Evolutionary conservation across 2,797 vertebrate genomes (phyloP), one percentile per base, ranked within the genome.

Genomic region (Cirrhinus molitorella): DNA sequence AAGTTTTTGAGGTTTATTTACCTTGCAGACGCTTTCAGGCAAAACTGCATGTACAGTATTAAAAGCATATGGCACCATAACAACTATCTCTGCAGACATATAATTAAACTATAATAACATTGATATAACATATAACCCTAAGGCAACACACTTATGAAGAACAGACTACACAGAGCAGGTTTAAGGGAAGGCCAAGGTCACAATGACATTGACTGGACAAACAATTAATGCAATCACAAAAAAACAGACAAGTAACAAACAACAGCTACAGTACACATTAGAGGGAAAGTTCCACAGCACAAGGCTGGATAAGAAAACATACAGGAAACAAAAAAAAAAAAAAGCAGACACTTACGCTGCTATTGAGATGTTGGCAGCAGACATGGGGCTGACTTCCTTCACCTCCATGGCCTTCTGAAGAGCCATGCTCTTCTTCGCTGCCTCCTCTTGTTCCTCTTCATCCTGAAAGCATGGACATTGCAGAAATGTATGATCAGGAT

Each of bases 341-440:
- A 34, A 76, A 40, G 9, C 1, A 5, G 31, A 76, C 61, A 93
- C 98, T 99, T 96, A 99, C 98, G 97, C 95, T 9, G 98, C 91
- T 0, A 99, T 97, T 17, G 98, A 99, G 89, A 99, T 96, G 92
- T 98, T 99, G 47, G 98, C 96, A 0, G 98, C 98, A 0, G 98
- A 99, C 92, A 99, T 95, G 5, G 98, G 98, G 88, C 98, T 99
- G 91, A 99, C 98, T 93, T 99, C 98, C 0, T 98, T 98, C 87
- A 99, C 98, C 90, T 99, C 98, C 92, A 97, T 94, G 75, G 98
- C 98, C 87, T 99, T 99, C 80, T 99, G 98, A 88, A 99, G 92
- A 2, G 98, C 98, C 0, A 99, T 95, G 89, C 97, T 99, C 91
- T 99, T 98, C 80, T 97, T 99, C 90, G 97, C 97, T 25, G 97